These are phyloP conservation scores for Erythrocebus patas DNA, from an alignment of 2,113 vertebrate genomes.

Conservation along the genomic window DNA sequence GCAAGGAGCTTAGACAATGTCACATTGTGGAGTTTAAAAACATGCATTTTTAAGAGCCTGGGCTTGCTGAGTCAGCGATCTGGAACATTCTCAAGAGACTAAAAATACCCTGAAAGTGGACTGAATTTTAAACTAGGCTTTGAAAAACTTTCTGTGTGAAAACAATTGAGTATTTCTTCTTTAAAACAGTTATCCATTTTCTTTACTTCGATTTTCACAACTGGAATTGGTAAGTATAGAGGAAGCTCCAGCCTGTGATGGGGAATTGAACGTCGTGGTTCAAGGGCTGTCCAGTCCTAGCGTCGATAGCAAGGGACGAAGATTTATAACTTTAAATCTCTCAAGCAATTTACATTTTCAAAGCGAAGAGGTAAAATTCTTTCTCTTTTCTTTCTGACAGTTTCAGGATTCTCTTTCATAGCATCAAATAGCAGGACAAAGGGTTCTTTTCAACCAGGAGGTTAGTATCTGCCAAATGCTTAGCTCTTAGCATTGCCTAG, in stretches of 20 bases:
- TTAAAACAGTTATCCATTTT: slow-evolving; percentile 43
- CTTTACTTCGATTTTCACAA: slow-evolving; percentile 32
- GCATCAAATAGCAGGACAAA: background rate
- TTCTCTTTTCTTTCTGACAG: background rate
- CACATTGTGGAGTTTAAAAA: slow-evolving; percentile 63
- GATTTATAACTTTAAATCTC: background rate
- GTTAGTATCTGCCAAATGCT: background rate
- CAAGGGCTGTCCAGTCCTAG: background rate
- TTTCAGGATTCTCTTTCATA: background rate
- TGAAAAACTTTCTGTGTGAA: slow-evolving; percentile 56
- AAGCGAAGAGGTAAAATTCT: background rate
- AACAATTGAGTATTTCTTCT: slow-evolving; percentile 67
- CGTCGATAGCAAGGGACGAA: background rate
- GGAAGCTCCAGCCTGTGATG: background rate
- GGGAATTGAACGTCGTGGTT: background rate
- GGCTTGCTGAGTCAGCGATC: slow-evolving; percentile 72
- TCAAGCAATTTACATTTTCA: background rate
- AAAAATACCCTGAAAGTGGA: slow-evolving; percentile 64
- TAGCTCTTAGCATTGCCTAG: background rate
- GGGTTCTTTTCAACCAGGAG: background rate
- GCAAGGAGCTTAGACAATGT: slow-evolving; percentile 60
- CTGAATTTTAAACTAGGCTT: slow-evolving; percentile 61
- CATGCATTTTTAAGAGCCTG: slow-evolving; percentile 68
- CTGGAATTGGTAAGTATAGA: background rate
- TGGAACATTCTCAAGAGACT: slow-evolving; percentile 73